Percentiles rank a stretch among this genome's conserved stretches.
These are phyloP conservation scores for Hymenochirus boettgeri DNA, from an alignment of 2,113 vertebrate genomes.

Conservation along the genomic window DNA sequence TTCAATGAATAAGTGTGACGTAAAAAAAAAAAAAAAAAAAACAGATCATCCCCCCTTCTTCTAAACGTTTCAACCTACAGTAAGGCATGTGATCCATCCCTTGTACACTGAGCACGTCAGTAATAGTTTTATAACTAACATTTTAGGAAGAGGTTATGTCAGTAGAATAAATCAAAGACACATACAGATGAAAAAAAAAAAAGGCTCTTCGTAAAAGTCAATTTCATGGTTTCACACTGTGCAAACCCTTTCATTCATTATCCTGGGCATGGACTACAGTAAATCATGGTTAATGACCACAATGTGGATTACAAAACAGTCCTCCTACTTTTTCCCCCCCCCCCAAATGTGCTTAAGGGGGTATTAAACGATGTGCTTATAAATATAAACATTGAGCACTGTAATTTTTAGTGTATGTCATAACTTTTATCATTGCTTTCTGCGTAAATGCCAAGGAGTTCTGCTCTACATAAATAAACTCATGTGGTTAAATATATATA, in stretches of 20 bases:
- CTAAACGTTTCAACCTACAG: not conserved
- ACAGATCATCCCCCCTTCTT: not conserved
- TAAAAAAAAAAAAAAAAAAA: no score
- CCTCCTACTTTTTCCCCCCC: not conserved
- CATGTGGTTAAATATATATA: no score
- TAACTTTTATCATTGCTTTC: no score
- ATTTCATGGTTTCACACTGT: slow-evolving; percentile 1
- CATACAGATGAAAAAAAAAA: not conserved
- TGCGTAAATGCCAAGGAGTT: no score
- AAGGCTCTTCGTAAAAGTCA: not conserved
- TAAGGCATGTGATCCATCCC: slow-evolving; percentile 10
- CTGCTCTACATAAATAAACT: no score
- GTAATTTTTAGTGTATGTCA: no score
- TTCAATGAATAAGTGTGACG: not conserved
- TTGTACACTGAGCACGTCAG: slow-evolving; percentile 4
- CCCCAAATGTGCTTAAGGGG: not conserved
- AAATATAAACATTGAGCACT: not conserved
- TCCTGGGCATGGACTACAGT: not conserved
- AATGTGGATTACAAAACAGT: not conserved
- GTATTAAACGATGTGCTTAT: not conserved
- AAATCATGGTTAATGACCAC: not conserved
- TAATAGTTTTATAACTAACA: slow-evolving; percentile 4
- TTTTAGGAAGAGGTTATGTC: not conserved
- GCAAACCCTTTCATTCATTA: not conserved
- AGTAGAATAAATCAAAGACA: not conserved